Evolutionary conservation across 1,140 invertebrate species (phyloP).

Genomic region (Tetranychus cinnabarinus): DNA sequence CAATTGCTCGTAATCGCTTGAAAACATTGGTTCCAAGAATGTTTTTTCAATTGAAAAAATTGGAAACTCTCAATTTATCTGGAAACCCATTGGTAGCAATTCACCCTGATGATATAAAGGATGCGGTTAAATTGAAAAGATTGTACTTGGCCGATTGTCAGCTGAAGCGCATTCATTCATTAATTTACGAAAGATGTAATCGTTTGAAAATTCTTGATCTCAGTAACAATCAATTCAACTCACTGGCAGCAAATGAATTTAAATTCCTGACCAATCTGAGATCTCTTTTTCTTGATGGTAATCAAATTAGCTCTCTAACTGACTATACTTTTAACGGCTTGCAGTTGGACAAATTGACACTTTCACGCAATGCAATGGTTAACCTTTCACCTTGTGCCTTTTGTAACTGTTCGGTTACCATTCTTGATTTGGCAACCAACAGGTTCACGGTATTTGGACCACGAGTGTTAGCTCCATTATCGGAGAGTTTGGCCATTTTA

Average conservation of each 20-base stretch:
- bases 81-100: constrained; percentile 44
- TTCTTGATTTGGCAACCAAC: constrained; percentile 44
- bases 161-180: constrained; percentile 13
- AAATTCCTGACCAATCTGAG: constrained; percentile 27
- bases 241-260: constrained; percentile 19
- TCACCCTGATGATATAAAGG: constrained; percentile 28
- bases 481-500: constrained; percentile 32
- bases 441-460: constrained; percentile 37
- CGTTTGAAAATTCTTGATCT: constrained; percentile 15
- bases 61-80: constrained; percentile 41
- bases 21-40: constrained; percentile 36
- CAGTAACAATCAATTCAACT: constrained; percentile 46
- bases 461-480: constrained; percentile 30
- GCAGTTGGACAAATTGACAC: constrained; percentile 24
- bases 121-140: constrained; percentile 26
- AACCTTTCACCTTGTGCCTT: constrained; percentile 42
- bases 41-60: constrained; percentile 37
- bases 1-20: constrained; percentile 41
- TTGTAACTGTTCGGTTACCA: constrained; percentile 32
- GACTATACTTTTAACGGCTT: constrained; percentile 41
- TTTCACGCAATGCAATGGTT: constrained; percentile 43
- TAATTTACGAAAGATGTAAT: constrained; percentile 13
- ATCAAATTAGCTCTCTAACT: constrained; percentile 38
- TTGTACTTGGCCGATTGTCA: constrained; percentile 31
- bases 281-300: constrained; percentile 42